A percentile compares a stretch with the other conserved stretches of the same genome.
Conservation (phyloP, 2,113 vertebrate species). For the Lamprologus tigripictilis region DNA sequence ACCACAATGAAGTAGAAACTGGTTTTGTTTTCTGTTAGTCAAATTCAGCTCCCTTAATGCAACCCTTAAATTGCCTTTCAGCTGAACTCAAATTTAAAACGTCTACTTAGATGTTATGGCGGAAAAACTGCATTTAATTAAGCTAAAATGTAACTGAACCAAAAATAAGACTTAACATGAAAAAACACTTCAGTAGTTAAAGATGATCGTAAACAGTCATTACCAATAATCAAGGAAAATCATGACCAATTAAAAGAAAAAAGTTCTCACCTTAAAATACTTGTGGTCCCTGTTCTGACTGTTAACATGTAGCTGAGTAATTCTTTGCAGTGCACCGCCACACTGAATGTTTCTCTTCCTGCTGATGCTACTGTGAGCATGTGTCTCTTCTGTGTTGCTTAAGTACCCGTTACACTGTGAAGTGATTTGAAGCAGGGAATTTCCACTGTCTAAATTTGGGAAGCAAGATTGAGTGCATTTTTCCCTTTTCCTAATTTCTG, state of each 20-base stretch:
- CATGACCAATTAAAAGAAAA: background rate
- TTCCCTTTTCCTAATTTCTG: background rate
- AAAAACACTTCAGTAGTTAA: background rate
- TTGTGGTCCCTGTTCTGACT: background rate
- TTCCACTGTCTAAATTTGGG: background rate
- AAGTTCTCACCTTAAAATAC: slow-evolving; percentile 17
- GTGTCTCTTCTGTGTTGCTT: background rate
- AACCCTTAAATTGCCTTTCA: background rate
- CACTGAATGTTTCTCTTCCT: background rate
- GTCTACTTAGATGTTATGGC: background rate
- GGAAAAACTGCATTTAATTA: background rate
- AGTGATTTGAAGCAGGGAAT: background rate
- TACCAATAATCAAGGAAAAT: background rate
- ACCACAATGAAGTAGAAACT: background rate
- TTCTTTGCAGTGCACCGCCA: background rate
- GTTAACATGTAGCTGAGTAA: background rate
- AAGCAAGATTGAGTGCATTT: background rate
- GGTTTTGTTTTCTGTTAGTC: background rate
- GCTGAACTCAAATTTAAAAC: background rate
- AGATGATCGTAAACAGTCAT: background rate
- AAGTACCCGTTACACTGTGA: background rate
- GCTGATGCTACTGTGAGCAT: background rate
- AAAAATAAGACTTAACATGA: background rate
- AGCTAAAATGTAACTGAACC: background rate
- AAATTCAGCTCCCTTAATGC: background rate